phyloP scores from a whole-genome alignment of 1,140 invertebrate species.

The Diorhabda carinulata region DNA sequence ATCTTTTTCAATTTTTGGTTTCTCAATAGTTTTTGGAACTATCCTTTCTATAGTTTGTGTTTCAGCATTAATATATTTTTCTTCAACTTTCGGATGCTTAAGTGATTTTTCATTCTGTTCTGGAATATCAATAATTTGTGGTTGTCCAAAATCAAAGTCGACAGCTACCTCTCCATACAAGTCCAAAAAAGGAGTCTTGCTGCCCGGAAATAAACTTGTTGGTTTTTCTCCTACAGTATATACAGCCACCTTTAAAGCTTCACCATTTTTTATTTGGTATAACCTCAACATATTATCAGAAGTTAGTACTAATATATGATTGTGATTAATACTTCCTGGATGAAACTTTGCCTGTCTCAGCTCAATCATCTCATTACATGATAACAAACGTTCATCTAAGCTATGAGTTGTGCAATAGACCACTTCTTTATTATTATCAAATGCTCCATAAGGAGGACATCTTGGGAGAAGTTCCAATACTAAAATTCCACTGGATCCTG shows the following conservation, averaged over 20 bases:
- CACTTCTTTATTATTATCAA: slow-evolving; percentile 43
- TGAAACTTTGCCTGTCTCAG: slow-evolving; percentile 74
- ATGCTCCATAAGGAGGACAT: slow-evolving; percentile 42
- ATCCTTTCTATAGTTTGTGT: slow-evolving; percentile 20
- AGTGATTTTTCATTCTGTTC: not conserved
- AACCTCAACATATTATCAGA: slow-evolving; percentile 66
- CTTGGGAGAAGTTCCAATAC: slow-evolving; percentile 41
- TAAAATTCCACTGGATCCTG: slow-evolving; percentile 40
- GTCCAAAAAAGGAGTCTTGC: slow-evolving; percentile 54
- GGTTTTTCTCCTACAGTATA: slow-evolving; percentile 59
- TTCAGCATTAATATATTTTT: slow-evolving; percentile 8
- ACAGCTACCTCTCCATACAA: slow-evolving; percentile 76
- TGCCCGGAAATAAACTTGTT: slow-evolving; percentile 49
- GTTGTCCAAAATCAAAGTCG: slow-evolving; percentile 77
- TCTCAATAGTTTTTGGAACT: slow-evolving; percentile 18
- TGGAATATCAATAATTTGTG: slow-evolving; percentile 40
- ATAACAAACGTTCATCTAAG: slow-evolving; percentile 60
- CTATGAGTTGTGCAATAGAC: slow-evolving; percentile 48
- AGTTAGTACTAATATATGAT: slow-evolving; percentile 72
- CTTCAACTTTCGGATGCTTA: too few species aligned
- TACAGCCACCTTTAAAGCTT: slow-evolving; percentile 50
- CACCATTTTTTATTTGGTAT: slow-evolving; percentile 48
- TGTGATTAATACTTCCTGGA: slow-evolving; percentile 70
- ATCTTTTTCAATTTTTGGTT: slow-evolving; percentile 32
- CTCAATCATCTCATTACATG: slow-evolving; percentile 56